Conservation (phyloP, 2,113 vertebrate genomes). For the Aegithalos caudatus region DNA sequence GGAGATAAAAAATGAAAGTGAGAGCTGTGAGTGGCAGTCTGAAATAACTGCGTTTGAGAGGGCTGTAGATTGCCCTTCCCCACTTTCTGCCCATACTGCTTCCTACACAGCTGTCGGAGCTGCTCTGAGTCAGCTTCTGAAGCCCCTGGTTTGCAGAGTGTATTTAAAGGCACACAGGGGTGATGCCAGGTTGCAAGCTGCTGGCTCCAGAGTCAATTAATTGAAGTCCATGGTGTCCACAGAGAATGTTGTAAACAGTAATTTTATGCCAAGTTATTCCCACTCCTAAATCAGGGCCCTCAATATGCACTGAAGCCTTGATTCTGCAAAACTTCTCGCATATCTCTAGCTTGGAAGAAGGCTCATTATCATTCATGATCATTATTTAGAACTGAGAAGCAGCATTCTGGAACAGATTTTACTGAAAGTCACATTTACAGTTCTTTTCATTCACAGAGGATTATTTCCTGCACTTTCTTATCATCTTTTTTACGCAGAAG, state of each 20-base stretch:
- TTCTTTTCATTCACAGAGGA: neutral
- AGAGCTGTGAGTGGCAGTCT: neutral
- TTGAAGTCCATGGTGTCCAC: neutral
- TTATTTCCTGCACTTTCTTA: neutral
- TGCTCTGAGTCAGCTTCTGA: conserved; percentile 39
- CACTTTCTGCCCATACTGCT: neutral
- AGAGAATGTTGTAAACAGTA: neutral
- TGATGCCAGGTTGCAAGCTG: neutral
- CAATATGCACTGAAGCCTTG: neutral
- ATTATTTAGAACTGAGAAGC: neutral
- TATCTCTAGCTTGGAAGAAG: neutral
- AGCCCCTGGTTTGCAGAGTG: neutral
- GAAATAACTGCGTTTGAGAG: neutral
- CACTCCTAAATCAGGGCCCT: neutral
- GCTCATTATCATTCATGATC: neutral
- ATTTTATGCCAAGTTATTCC: conserved; percentile 3
- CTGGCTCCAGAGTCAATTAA: neutral
- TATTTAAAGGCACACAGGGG: neutral
- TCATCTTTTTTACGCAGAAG: neutral
- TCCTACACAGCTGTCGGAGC: conserved; percentile 24
- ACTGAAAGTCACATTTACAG: neutral
- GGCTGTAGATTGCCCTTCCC: neutral
- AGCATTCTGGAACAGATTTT: neutral
- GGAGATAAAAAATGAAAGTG: neutral
- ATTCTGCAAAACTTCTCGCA: neutral